These are phyloP conservation scores for Capricornis sumatraensis DNA, from an alignment of 2,113 vertebrate species.

Conservation along the genomic window DNA sequence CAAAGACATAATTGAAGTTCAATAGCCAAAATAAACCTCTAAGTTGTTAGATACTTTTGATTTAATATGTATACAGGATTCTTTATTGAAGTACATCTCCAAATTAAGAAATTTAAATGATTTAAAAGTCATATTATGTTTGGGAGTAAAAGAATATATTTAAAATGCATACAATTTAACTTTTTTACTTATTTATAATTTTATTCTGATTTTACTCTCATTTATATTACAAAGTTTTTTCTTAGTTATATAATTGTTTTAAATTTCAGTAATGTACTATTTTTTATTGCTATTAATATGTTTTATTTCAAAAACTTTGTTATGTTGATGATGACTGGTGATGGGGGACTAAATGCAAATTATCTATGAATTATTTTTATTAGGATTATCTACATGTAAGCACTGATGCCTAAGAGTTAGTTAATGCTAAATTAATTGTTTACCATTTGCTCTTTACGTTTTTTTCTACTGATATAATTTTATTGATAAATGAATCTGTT, in stretches of 20 bases:
- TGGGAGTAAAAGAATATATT: not conserved
- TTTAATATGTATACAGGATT: not conserved
- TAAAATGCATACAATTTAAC: not conserved
- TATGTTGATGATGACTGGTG: constrained; percentile 31
- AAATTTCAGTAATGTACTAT: not conserved
- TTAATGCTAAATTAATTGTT: constrained; percentile 44
- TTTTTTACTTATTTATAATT: not conserved
- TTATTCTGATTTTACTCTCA: not conserved
- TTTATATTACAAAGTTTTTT: not conserved
- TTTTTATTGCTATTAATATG: constrained; percentile 23
- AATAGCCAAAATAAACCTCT: not conserved
- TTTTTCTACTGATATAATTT: constrained; percentile 22
- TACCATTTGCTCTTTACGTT: constrained; percentile 36
- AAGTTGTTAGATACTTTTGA: not conserved
- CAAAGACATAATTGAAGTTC: not conserved
- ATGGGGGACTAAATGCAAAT: not conserved
- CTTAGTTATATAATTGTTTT: not conserved
- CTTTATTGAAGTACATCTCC: not conserved
- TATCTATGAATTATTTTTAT: constrained; percentile 30
- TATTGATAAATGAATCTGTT: not conserved
- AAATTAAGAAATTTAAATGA: not conserved
- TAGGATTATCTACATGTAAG: constrained; percentile 27
- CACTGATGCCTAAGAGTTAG: not conserved
- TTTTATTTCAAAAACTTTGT: not conserved
- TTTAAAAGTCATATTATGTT: not conserved